Evolutionary conservation across 1,140 invertebrate genomes (phyloP), one percentile per base, ranked within the genome.

Genomic region (Euschistus heros): DNA sequence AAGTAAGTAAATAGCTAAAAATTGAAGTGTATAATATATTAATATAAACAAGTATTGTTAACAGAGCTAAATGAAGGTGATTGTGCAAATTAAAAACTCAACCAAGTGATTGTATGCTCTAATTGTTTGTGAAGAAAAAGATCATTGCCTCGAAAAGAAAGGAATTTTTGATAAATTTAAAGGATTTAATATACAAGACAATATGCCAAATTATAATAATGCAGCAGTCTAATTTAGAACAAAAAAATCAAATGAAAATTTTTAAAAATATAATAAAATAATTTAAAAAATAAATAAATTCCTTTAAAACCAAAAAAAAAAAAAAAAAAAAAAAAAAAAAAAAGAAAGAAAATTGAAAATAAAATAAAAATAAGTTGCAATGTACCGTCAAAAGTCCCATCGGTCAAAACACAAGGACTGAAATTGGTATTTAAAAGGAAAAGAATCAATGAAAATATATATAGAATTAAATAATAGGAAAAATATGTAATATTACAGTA

Each of bases 401-500:
- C 62, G 63, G 55, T 67, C 62, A 52, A 62, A 68, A 55, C 47
- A 62, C 22, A 62, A 68, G 67, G 64, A 57, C 61, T 37, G 27
- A 65, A 52, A 63, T 26, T 37, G 47, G 18, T 59, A 47, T 64
- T 62, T 52, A 44, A 52, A 63, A 30, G 17, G 33, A 67, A 44
- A 65, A 65, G 44, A 65, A 52, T 46, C 22, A 60, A 65, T 42
- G 52, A 61, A 64, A 55, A 62, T 47, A 66, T 54, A 26, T 33
- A 61, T 64, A 66, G 33, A 65, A 67, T 66, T 42, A 68, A 71
- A 69, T 67, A 63, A 67, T 57, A 69, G 63, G 67, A 67, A 62
- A 67, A 64, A 68, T 52, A 64, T 63, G 33, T 33, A 57, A 68
- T 64, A 68, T 71, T 66, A 69, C 69, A 61, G 60, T 69, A 69